Conservation (phyloP, 2,888 invertebrate genomes). For the Agelastica alni region DNA sequence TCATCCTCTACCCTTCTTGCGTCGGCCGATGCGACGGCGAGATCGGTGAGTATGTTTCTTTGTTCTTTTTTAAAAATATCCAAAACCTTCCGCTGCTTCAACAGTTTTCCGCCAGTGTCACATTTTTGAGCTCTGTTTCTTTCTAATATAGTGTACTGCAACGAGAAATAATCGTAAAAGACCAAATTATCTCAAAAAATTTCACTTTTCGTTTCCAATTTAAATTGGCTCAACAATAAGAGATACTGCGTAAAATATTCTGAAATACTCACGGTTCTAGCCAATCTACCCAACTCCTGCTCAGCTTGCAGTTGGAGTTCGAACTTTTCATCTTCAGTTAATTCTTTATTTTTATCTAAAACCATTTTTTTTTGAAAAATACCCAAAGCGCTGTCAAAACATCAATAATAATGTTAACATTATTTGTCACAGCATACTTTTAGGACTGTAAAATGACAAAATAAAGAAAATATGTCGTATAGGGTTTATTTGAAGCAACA, state of each 20-base stretch:
- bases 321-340: constrained; percentile 60
- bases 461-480: too few species aligned
- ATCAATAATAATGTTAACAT: too few species aligned
- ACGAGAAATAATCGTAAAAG: too few species aligned
- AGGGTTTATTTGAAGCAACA: too few species aligned
- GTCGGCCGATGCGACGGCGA: constrained; percentile 64
- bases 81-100: constrained; percentile 67
- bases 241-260: too few species aligned
- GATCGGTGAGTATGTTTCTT: constrained; percentile 65
- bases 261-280: constrained; percentile 61
- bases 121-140: constrained; percentile 71
- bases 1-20: constrained; percentile 63
- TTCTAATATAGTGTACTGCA: constrained; percentile 67
- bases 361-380: too few species aligned
- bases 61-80: constrained; percentile 66
- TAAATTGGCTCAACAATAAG: too few species aligned
- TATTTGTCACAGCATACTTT: too few species aligned
- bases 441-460: too few species aligned
- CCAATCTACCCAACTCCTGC: constrained; percentile 77
- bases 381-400: too few species aligned
- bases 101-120: constrained; percentile 61
- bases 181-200: too few species aligned
- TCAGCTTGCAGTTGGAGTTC: constrained; percentile 78
- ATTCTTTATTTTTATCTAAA: constrained; percentile 38
- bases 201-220: too few species aligned